Evolutionary conservation across 2,888 invertebrate genomes (phyloP).

Genomic region (Calameuta idolon): DNA sequence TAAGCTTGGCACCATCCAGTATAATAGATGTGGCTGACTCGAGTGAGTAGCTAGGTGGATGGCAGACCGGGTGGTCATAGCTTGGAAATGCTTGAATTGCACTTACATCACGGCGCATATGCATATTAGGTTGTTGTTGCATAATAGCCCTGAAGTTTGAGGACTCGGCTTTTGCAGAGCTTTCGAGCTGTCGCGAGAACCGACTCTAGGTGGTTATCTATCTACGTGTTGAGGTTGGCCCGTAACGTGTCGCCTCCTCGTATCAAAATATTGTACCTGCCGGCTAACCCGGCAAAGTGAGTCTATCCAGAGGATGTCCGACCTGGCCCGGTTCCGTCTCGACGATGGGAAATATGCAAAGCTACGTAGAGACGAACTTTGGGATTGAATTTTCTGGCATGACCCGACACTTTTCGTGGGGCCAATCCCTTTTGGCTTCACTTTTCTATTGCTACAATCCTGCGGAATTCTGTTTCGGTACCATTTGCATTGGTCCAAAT

Average conservation of each 20-base stretch:
- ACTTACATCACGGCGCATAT: background rate
- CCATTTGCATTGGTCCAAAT: background rate
- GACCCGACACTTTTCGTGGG: conserved; percentile 6
- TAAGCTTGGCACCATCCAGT: background rate
- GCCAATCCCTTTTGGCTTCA: conserved; percentile 13
- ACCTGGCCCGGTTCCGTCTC: background rate
- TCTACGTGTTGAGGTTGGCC: conserved; percentile 6
- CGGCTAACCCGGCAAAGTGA: conserved; percentile 13
- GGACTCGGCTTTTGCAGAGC: conserved; percentile 34
- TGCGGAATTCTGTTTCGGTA: too few species aligned
- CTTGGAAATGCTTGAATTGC: background rate
- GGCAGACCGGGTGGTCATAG: background rate
- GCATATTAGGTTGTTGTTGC: conserved; percentile 25
- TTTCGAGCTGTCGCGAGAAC: conserved; percentile 31
- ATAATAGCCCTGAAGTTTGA: conserved; percentile 42
- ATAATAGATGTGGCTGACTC: background rate
- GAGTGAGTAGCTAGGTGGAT: too few species aligned
- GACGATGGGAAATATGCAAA: conserved; percentile 15
- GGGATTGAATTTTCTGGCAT: conserved; percentile 41
- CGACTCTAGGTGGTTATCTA: conserved; percentile 12
- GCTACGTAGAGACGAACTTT: conserved; percentile 14
- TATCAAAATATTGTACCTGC: conserved; percentile 50
- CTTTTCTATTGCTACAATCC: background rate
- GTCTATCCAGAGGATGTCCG: conserved; percentile 16
- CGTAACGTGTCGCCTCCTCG: conserved; percentile 41